Base-by-base conservation (phyloP, 2,888 invertebrate species). In the Cheilosia vulpina region DNA sequence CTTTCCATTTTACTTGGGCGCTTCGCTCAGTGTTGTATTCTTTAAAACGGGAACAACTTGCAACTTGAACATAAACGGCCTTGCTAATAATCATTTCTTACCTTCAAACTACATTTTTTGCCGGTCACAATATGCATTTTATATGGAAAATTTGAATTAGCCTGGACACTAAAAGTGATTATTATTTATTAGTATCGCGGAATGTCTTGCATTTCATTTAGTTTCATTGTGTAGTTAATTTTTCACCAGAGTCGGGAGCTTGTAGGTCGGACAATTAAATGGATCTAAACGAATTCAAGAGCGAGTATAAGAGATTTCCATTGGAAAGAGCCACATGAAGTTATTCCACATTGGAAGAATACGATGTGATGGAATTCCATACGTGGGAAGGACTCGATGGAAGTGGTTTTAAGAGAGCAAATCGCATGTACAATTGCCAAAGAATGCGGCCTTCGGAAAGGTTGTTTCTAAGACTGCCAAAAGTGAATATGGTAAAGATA, bases 281-380 rank as follows among this genome's bases (percentile, higher is more conserved):
- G 41, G 15, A 27, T 41, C n/a, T n/a, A 58, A 78, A 66, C 66
- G 71, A 71, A 47, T 38, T 17, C 2, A 24, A 4, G 7, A 7
- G 24, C 21, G 4, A 47, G 81, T 85, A 85, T 85, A 85, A 81
- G 85, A 85, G 85, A 66, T 77, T 75, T 45, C 13, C 4, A 0
- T 17, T 76, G 75, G 76, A 79, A 85, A 62, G 5, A 53, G 11
- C 11, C 2, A 55, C 15, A 21, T 6, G 15, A 19, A 68, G 52
- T 27, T 17, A 58, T 27, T 58, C 66, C 47, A n/a, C 19, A 24
- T n/a, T 34, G 38, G 65, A 83, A 78, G 27, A 9, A 62, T 34
- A 21, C 17, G 9, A 4, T 43, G 43, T 57, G 38, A 50, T 43
- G 79, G 68, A 73, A 75, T 63, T 38, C 41, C 53, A 38, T 31